Conservation (phyloP, 2,113 vertebrate species). For the Archilochus colubris region DNA sequence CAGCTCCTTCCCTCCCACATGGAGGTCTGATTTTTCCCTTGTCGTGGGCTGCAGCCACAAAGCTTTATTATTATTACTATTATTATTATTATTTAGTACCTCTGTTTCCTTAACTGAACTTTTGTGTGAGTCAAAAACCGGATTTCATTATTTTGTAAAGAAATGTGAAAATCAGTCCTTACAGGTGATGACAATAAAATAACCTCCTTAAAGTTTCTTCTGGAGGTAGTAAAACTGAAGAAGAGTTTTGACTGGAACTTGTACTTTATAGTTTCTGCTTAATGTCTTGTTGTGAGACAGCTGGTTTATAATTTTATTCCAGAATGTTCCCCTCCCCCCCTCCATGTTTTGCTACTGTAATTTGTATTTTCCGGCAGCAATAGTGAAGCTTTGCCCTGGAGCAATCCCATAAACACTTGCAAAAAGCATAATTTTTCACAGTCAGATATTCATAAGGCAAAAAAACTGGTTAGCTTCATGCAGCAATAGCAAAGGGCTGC, state of each 20-base stretch:
- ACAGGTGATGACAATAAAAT: neutral
- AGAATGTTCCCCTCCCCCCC: neutral
- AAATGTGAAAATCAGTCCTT: neutral
- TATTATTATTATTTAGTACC: neutral
- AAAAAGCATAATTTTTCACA: constrained; percentile 52
- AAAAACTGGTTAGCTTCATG: constrained; percentile 6
- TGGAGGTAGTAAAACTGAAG: neutral
- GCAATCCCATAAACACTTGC: constrained; percentile 47
- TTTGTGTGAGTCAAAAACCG: neutral
- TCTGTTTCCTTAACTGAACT: neutral
- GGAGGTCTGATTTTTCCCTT: neutral
- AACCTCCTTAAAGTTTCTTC: neutral
- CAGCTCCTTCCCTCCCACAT: neutral
- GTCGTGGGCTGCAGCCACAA: neutral
- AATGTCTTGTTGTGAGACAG: neutral
- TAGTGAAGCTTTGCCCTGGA: constrained; percentile 14
- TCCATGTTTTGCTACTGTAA: neutral
- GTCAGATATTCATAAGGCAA: constrained; percentile 48
- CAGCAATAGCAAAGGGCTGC: constrained; percentile 22
- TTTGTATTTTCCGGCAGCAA: constrained; percentile 28
- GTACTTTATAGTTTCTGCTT: neutral
- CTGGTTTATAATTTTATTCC: constrained; percentile 8
- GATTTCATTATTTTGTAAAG: neutral
- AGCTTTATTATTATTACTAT: neutral
- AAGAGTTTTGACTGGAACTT: neutral